These are phyloP conservation scores for Athripsodes cinereus DNA, from an alignment of 2,888 invertebrate species.

Conservation along the genomic window DNA sequence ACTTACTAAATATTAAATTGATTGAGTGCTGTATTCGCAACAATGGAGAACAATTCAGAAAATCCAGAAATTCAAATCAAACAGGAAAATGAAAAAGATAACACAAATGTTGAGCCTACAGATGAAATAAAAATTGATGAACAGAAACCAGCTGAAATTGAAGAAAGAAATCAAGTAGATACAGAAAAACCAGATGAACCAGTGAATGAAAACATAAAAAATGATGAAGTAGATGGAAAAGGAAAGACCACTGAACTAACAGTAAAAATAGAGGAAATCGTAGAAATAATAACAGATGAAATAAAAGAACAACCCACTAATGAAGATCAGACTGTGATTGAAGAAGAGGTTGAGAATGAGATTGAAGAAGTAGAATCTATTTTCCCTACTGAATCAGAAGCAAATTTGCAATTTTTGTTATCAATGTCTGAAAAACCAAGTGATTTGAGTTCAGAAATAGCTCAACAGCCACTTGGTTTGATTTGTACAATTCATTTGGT, in stretches of 20 bases:
- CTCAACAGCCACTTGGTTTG: background rate
- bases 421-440: background rate
- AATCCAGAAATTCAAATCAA: background rate
- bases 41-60: background rate
- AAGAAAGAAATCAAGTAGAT: no score
- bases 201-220: background rate
- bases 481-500: slow-evolving; percentile 17
- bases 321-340: background rate
- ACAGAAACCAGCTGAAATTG: background rate
- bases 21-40: no score
- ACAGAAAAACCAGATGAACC: no score
- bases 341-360: background rate
- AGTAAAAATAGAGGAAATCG: background rate
- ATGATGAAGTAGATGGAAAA: background rate
- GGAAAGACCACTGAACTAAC: background rate
- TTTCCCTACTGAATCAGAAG: slow-evolving; percentile 2
- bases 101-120: no score
- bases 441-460: background rate
- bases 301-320: background rate
- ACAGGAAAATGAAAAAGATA: background rate
- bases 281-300: background rate
- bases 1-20: no score
- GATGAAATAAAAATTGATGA: no score
- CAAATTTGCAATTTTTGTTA: background rate
- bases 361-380: background rate